Percentiles rank a stretch among this genome's conserved stretches.
Evolutionary conservation across 2,797 vertebrate species (phyloP).

Genomic region (Protosalanx chinensis): DNA sequence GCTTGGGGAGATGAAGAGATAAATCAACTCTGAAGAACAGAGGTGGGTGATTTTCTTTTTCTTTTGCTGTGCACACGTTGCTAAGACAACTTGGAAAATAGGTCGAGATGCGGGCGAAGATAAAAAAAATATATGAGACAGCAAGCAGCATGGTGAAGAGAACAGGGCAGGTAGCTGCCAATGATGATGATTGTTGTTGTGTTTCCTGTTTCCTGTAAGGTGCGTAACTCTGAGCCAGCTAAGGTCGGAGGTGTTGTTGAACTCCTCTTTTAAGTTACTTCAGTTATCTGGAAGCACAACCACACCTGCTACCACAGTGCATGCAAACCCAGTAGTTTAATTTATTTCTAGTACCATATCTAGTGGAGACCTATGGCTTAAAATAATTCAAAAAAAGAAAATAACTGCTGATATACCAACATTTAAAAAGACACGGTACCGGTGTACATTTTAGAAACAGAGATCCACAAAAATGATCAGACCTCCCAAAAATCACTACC

Average conservation of each 20-base stretch:
- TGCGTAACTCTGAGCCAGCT: constrained; percentile 35
- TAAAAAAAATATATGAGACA: constrained; percentile 59
- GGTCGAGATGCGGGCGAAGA: constrained; percentile 75
- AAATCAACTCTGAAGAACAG: constrained; percentile 57
- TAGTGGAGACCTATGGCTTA: no score
- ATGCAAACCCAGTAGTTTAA: neutral
- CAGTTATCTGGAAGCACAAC: constrained; percentile 21
- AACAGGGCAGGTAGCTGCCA: constrained; percentile 26
- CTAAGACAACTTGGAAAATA: constrained; percentile 73
- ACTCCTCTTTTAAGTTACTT: constrained; percentile 1
- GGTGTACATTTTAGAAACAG: no score
- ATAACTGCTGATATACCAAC: no score
- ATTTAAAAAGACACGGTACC: no score
- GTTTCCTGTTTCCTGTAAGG: constrained; percentile 53
- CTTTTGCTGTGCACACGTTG: constrained; percentile 59
- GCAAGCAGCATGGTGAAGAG: constrained; percentile 34
- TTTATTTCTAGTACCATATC: no score
- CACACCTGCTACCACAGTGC: constrained; percentile 37
- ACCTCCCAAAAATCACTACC: no score
- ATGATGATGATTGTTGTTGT: constrained; percentile 16
- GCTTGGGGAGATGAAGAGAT: constrained; percentile 67
- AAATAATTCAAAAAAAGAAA: no score
- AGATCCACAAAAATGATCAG: no score
- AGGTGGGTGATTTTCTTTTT: constrained; percentile 57
- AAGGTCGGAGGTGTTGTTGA: constrained; percentile 31